Conservation (phyloP, 2,888 invertebrate genomes). For the Polyommatus iphigenia region DNA sequence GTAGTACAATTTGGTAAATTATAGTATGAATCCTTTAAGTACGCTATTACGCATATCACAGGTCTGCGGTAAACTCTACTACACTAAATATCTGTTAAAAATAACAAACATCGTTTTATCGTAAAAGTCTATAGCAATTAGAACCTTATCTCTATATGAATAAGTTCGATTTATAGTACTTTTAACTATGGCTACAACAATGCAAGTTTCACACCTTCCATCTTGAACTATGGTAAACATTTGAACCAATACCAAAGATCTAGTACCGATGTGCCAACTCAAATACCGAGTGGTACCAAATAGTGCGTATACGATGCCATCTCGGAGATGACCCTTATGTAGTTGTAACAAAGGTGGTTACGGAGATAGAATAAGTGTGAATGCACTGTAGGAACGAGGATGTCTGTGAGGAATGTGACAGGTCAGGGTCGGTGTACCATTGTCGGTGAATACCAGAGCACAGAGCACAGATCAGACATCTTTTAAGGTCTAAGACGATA, state of each 20-base stretch:
- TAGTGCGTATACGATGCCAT: not conserved
- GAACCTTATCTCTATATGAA: not conserved
- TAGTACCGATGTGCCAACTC: not conserved
- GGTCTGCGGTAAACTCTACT: not conserved
- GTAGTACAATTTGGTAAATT: too few relatives aligned
- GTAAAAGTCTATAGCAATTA: not conserved
- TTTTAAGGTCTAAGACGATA: not conserved
- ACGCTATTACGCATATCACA: not conserved
- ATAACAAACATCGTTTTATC: not conserved
- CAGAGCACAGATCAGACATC: not conserved
- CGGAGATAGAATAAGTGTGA: not conserved
- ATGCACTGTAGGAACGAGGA: not conserved
- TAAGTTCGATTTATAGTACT: not conserved
- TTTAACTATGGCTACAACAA: not conserved
- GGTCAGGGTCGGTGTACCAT: not conserved
- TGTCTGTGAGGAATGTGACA: not conserved
- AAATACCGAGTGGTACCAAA: not conserved
- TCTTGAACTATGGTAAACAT: not conserved
- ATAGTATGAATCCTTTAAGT: too few relatives aligned
- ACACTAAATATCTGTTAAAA: not conserved
- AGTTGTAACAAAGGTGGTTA: not conserved
- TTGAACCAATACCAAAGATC: not conserved
- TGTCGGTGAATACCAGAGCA: slow-evolving; percentile 8
- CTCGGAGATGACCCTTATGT: not conserved
- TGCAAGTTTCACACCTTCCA: not conserved